Conservation (phyloP, 2,113 vertebrate species). For the Elephantulus edwardii region DNA sequence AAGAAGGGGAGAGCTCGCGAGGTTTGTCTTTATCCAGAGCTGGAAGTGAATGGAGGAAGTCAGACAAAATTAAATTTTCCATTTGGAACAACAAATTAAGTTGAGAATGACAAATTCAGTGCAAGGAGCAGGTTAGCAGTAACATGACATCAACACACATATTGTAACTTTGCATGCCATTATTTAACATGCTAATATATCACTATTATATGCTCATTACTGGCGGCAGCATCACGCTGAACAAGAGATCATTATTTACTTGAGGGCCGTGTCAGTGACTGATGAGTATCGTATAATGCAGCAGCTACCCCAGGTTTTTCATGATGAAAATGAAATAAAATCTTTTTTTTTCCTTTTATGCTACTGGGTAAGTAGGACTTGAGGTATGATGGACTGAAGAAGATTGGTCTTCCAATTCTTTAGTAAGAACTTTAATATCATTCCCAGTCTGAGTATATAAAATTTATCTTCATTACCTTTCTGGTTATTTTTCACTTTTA, state of each 20-base stretch:
- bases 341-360: constrained; percentile 34
- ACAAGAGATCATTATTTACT: constrained; percentile 70
- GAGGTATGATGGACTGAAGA: background rate
- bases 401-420: background rate
- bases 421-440: background rate
- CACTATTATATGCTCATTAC: constrained; percentile 72
- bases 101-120: constrained; percentile 65
- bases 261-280: constrained; percentile 41
- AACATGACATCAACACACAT: constrained; percentile 57
- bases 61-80: constrained; percentile 66
- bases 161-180: constrained; percentile 54
- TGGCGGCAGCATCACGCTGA: constrained; percentile 52
- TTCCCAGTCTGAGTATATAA: background rate
- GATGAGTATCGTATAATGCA: constrained; percentile 34
- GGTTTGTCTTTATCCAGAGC: constrained; percentile 34
- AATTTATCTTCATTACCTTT: background rate
- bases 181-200: constrained; percentile 73
- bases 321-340: constrained; percentile 54
- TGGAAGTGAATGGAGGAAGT: constrained; percentile 56
- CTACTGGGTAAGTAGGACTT: constrained; percentile 37
- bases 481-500: background rate
- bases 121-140: constrained; percentile 62
- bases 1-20: background rate
- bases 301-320: constrained; percentile 55
- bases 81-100: constrained; percentile 67